A percentile compares a stretch with the other conserved stretches of the same genome.
These are phyloP conservation scores for Diadromus collaris DNA, from an alignment of 2,888 invertebrate species.

Conservation along the genomic window DNA sequence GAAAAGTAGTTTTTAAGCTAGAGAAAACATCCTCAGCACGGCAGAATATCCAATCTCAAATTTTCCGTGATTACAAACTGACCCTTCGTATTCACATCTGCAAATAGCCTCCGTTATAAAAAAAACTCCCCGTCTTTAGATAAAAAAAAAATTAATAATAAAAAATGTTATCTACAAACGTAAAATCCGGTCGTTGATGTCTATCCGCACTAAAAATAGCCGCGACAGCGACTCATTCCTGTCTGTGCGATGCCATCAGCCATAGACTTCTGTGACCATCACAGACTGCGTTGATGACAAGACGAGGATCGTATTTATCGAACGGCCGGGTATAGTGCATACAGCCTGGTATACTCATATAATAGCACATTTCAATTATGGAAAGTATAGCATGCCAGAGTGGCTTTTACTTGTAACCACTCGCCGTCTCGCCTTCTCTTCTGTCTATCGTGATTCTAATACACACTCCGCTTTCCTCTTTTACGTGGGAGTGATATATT, in stretches of 20 bases:
- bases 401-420: constrained; percentile 13
- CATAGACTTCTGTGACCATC: constrained; percentile 33
- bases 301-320: constrained; percentile 30
- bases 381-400: constrained; percentile 48
- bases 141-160: neutral
- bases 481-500: constrained; percentile 10
- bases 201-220: neutral
- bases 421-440: constrained; percentile 12
- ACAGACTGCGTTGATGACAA: neutral
- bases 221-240: neutral
- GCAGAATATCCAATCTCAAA: neutral
- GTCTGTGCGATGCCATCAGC: constrained; percentile 30
- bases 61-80: neutral
- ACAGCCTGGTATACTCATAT: constrained; percentile 16
- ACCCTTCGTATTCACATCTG: neutral
- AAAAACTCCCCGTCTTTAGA: too few species aligned
- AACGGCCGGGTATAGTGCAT: constrained; percentile 29
- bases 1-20: neutral
- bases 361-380: constrained; percentile 52
- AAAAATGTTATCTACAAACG: neutral
- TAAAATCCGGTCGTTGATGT: neutral
- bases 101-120: neutral
- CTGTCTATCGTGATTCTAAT: neutral
- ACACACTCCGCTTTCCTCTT: constrained; percentile 2
- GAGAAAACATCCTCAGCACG: neutral